Evolutionary conservation across 1,140 invertebrate genomes (phyloP).

Genomic region (Zaprionus lachaisei): DNA sequence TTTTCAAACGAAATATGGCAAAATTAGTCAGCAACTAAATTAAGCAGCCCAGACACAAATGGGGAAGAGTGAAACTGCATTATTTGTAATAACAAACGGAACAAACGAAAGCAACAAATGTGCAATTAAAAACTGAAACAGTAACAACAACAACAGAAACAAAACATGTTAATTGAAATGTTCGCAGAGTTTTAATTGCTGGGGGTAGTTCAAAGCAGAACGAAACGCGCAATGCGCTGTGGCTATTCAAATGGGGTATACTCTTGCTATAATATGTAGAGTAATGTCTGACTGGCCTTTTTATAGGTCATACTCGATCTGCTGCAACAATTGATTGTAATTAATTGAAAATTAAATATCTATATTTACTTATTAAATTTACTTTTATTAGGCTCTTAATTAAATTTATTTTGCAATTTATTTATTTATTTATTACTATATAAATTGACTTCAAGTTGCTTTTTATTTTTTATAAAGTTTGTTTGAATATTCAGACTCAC

Average conservation of each 20-base stretch:
- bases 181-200: constrained; percentile 18
- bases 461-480: neutral
- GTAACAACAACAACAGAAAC: neutral
- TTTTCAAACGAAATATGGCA: constrained; percentile 12
- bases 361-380: neutral
- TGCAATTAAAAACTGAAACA: constrained; percentile 14
- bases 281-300: too few relatives aligned
- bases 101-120: too few relatives aligned
- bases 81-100: neutral
- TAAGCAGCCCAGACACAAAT: neutral
- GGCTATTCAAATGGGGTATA: neutral
- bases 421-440: too few relatives aligned
- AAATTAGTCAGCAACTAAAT: constrained; percentile 16
- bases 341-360: too few relatives aligned
- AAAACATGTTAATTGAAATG: constrained; percentile 21
- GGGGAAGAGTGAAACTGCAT: neutral
- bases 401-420: too few relatives aligned
- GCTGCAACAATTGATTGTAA: too few relatives aligned
- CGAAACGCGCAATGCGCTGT: neutral
- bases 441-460: too few relatives aligned
- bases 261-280: neutral
- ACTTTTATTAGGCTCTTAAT: neutral
- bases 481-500: neutral
- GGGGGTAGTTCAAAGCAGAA: neutral
- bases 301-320: neutral